phyloP scores from a whole-genome alignment of 2,113 vertebrate genomes.

The Ptilorrhoa leucosticta region DNA sequence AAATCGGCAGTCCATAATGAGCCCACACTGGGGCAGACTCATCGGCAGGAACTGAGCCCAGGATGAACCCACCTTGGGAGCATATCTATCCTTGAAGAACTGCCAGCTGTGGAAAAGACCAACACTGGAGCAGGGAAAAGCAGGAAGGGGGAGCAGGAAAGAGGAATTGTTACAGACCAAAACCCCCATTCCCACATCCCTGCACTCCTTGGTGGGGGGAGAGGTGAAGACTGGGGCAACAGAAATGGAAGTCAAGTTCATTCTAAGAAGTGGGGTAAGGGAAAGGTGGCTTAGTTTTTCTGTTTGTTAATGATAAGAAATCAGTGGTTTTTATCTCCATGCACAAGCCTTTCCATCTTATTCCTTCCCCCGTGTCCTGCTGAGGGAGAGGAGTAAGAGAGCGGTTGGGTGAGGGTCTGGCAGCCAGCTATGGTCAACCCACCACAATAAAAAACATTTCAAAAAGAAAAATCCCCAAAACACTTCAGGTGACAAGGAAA shows the following conservation, averaged over 20 bases:
- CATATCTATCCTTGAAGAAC: not conserved
- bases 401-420: fast-evolving
- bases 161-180: not conserved
- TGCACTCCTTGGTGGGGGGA: not conserved
- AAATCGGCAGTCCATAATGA: not conserved
- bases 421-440: not conserved
- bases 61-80: not conserved
- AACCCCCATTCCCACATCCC: not conserved
- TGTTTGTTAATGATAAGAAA: not conserved
- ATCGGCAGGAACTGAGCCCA: not conserved
- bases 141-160: not conserved
- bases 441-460: not conserved
- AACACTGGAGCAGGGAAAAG: not conserved
- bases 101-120: not conserved
- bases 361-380: not conserved
- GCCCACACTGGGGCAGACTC: not conserved
- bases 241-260: not conserved
- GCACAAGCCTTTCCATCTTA: not conserved
- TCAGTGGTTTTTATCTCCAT: not conserved
- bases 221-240: not conserved
- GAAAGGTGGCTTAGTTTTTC: not conserved
- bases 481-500: not conserved
- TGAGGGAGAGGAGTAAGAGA: not conserved
- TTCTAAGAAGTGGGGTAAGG: not conserved
- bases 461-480: not conserved